phyloP scores from a whole-genome alignment of 1,140 invertebrate genomes.

The Marisa cornuarietis region DNA sequence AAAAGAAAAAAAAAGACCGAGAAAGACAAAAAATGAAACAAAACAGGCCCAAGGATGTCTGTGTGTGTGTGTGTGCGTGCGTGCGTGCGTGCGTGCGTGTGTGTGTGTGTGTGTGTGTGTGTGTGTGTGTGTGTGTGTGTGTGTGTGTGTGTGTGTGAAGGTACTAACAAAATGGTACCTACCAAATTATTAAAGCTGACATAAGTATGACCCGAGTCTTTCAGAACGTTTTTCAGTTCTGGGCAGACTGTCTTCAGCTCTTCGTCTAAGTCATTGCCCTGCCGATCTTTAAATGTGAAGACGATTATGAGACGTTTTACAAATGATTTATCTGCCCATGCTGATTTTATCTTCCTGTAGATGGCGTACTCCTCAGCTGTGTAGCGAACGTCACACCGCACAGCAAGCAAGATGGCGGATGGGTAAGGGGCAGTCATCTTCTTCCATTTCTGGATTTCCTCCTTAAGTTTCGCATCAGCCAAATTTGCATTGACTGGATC shows the following conservation, averaged over 20 bases:
- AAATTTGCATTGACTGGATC: background rate
- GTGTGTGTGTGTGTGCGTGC: too few relatives aligned
- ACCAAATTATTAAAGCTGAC: constrained; percentile 1
- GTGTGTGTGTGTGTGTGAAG: too few relatives aligned
- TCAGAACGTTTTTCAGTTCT: constrained; percentile 9
- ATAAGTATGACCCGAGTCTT: background rate
- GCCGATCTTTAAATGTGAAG: constrained; percentile 16
- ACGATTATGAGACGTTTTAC: background rate
- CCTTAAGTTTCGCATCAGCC: background rate
- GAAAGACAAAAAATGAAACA: too few relatives aligned
- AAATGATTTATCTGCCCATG: constrained; percentile 10
- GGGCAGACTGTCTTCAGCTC: constrained; percentile 7
- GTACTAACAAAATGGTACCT: too few relatives aligned
- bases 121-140: too few relatives aligned
- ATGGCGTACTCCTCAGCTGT: constrained; percentile 17
- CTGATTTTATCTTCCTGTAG: constrained; percentile 5
- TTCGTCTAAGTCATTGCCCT: constrained; percentile 6
- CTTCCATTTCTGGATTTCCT: background rate
- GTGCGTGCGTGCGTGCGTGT: too few relatives aligned
- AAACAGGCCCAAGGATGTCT: too few relatives aligned
- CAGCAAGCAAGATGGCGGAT: background rate
- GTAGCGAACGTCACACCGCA: constrained; percentile 5
- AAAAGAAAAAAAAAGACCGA: too few relatives aligned
- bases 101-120: too few relatives aligned
- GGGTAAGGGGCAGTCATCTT: background rate